phyloP scores from a whole-genome alignment of 2,113 vertebrate species.

The Rhinopithecus roxellana region DNA sequence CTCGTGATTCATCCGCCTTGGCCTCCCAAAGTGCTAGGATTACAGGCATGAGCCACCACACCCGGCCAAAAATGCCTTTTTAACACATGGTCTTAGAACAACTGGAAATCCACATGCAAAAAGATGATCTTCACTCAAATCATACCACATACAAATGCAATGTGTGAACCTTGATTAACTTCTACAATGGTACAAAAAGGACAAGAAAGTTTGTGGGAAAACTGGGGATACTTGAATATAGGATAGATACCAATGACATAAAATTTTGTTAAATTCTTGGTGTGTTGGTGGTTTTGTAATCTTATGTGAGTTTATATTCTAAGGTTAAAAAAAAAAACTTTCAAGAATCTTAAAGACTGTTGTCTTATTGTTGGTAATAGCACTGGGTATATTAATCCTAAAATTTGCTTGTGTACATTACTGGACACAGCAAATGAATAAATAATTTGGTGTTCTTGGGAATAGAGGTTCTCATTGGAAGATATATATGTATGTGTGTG shows the following conservation, averaged over 20 bases:
- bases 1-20: too few relatives aligned
- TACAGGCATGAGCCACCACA: too few relatives aligned
- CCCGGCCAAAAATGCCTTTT: not conserved
- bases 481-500: not conserved
- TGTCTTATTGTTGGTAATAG: not conserved
- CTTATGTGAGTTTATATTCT: not conserved
- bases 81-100: not conserved
- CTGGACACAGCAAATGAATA: not conserved
- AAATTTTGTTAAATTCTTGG: not conserved
- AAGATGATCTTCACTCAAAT: not conserved
- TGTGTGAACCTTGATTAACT: not conserved
- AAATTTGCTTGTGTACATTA: not conserved
- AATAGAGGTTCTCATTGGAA: not conserved
- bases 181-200: not conserved
- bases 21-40: too few relatives aligned
- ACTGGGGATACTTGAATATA: not conserved
- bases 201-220: not conserved
- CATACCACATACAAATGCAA: not conserved
- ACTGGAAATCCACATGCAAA: not conserved
- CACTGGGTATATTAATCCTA: not conserved
- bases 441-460: constrained; percentile 8
- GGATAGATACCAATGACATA: not conserved
- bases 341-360: constrained; percentile 23
- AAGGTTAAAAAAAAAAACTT: not conserved
- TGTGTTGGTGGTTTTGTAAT: not conserved